phyloP scores from a whole-genome alignment of 2,888 invertebrate genomes.

The Orthonychiurus folsomi region DNA sequence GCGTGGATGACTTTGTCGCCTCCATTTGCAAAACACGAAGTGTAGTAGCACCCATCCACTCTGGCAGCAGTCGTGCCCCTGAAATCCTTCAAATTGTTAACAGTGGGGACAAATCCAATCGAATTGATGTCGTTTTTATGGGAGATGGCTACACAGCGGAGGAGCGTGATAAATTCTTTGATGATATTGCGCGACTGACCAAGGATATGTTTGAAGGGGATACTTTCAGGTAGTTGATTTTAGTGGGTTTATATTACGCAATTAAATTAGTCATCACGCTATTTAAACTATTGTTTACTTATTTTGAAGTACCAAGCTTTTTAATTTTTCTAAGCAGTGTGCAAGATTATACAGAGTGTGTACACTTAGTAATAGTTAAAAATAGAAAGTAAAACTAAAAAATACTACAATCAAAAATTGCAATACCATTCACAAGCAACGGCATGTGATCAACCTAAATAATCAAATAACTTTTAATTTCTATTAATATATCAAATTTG shows the following conservation, averaged over 20 bases:
- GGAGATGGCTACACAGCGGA: slow-evolving; percentile 23
- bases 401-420: too few relatives aligned
- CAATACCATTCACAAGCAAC: too few relatives aligned
- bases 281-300: too few relatives aligned
- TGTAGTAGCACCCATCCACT: background rate
- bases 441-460: too few relatives aligned
- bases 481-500: too few relatives aligned
- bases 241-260: too few relatives aligned
- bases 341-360: too few relatives aligned
- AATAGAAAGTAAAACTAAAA: too few relatives aligned
- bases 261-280: slow-evolving; percentile 28
- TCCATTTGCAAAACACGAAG: slow-evolving; percentile 3
- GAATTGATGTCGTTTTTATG: slow-evolving; percentile 26
- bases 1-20: background rate
- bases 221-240: slow-evolving; percentile 26
- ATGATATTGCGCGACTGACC: slow-evolving; percentile 26
- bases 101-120: slow-evolving; percentile 17
- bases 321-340: too few relatives aligned
- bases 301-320: too few relatives aligned
- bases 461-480: too few relatives aligned
- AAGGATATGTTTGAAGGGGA: slow-evolving; percentile 32
- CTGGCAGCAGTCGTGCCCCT: slow-evolving; percentile 8
- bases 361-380: too few relatives aligned
- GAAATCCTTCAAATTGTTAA: slow-evolving; percentile 22
- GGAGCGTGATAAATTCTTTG: slow-evolving; percentile 18